Percentiles rank a stretch among this genome's conserved stretches.
These are phyloP conservation scores for Ceyx margarethae DNA, from an alignment of 2,113 vertebrate species.

Conservation along the genomic window DNA sequence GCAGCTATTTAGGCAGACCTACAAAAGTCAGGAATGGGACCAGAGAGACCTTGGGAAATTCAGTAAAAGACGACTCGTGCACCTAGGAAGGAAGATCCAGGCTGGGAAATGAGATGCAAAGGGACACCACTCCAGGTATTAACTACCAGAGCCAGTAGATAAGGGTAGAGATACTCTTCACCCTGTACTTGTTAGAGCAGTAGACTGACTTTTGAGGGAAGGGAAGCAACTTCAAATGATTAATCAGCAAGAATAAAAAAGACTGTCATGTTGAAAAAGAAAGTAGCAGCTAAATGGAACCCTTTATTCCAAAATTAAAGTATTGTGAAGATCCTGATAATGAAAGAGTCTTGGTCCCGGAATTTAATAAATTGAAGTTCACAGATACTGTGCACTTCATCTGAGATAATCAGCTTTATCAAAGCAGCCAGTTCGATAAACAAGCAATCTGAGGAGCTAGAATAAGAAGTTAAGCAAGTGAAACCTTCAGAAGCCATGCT, in stretches of 20 bases:
- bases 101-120: neutral
- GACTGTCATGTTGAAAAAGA: neutral
- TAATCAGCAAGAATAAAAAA: neutral
- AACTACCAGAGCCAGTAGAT: neutral
- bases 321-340: neutral
- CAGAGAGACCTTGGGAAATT: neutral
- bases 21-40: neutral
- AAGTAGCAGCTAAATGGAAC: neutral
- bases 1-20: neutral
- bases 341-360: neutral
- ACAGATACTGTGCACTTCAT: neutral
- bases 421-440: constrained; percentile 25
- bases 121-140: neutral
- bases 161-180: neutral
- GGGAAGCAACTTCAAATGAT: neutral
- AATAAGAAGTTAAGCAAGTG: neutral
- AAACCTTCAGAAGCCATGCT: neutral
- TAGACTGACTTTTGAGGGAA: neutral
- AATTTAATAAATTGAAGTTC: constrained; percentile 1
- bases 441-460: constrained; percentile 1
- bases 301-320: neutral
- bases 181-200: neutral
- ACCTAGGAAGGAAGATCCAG: neutral
- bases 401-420: constrained; percentile 21
- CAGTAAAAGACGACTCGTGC: neutral